Evolutionary conservation across 2,888 invertebrate species (phyloP).

Genomic region (Plusia festucae): DNA sequence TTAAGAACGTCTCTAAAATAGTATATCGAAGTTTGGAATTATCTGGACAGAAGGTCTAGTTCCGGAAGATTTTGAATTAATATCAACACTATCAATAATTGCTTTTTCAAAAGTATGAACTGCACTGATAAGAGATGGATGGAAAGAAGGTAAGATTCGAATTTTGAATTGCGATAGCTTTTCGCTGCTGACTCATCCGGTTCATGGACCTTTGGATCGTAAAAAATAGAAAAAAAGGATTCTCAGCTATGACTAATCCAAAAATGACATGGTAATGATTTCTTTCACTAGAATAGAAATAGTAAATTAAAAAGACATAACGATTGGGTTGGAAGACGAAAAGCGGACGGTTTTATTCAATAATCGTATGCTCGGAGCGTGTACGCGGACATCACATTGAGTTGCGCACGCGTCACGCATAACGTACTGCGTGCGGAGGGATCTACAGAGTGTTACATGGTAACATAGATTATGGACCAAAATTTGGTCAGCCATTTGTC

Average conservation of each 20-base stretch:
- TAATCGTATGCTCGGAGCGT: constrained; percentile 78
- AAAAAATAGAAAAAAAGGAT: not conserved
- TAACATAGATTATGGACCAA: too few species aligned
- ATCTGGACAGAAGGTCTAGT: too few species aligned
- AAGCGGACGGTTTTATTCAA: constrained; percentile 31
- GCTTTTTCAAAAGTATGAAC: too few species aligned
- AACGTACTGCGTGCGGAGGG: constrained; percentile 62
- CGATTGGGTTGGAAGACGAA: constrained; percentile 45
- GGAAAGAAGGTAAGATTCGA: too few species aligned
- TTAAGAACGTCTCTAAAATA: too few species aligned
- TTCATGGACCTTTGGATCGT: not conserved
- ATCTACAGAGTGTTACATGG: constrained; percentile 20
- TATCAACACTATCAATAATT: too few species aligned
- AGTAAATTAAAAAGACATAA: constrained; percentile 40
- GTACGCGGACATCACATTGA: constrained; percentile 73
- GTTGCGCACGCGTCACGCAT: constrained; percentile 83
- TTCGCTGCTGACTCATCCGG: not conserved
- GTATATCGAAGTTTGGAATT: too few species aligned
- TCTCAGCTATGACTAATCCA: constrained; percentile 36
- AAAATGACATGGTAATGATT: constrained; percentile 21
- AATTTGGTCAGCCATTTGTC: too few species aligned
- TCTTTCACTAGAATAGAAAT: constrained; percentile 49
- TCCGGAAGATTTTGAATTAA: too few species aligned
- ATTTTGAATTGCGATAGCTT: too few species aligned
- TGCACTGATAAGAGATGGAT: too few species aligned